These are phyloP conservation scores for Rhagonycha fulva DNA, from an alignment of 2,888 invertebrate genomes.

Conservation along the genomic window DNA sequence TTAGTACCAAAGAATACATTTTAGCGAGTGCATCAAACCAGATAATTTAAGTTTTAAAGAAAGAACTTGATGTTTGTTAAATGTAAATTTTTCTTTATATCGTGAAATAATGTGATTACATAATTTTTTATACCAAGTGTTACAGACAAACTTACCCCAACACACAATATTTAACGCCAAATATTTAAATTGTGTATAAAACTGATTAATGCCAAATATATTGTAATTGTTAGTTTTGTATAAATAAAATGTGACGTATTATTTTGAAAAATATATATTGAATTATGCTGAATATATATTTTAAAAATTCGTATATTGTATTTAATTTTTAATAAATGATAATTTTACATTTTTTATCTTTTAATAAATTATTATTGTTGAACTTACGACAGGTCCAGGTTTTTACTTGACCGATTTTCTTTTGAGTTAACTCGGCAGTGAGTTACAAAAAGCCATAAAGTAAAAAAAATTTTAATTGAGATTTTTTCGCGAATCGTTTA, in stretches of 20 bases:
- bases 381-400: no score
- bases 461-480: no score
- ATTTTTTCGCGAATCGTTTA: no score
- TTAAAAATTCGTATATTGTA: constrained; percentile 30
- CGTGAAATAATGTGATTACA: neutral
- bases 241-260: constrained; percentile 34
- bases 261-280: constrained; percentile 33
- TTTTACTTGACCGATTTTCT: no score
- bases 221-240: constrained; percentile 40
- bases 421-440: no score
- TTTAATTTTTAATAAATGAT: constrained; percentile 45
- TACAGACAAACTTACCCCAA: neutral
- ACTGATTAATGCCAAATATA: constrained; percentile 47
- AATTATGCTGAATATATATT: constrained; percentile 34
- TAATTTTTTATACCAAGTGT: neutral
- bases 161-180: neutral
- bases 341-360: constrained; percentile 42
- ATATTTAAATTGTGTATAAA: neutral
- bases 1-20: neutral
- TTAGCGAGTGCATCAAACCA: neutral
- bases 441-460: no score
- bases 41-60: neutral
- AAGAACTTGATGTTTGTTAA: neutral
- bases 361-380: no score
- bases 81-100: neutral